Conservation (phyloP, 1,140 invertebrate species). For the Contarinia nasturtii region DNA sequence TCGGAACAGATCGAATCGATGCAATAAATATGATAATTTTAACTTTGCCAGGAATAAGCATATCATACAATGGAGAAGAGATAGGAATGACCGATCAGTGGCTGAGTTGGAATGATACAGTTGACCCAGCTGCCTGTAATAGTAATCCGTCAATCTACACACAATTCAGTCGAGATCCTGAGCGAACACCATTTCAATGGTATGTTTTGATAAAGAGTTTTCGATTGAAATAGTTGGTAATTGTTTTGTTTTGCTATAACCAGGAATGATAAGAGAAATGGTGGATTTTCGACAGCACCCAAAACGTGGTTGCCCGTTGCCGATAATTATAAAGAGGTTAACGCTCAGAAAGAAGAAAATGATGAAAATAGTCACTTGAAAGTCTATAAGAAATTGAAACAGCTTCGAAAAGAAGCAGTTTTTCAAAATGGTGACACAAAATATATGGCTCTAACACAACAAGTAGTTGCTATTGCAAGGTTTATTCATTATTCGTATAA, state of each 20-base stretch:
- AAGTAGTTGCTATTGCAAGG: no score
- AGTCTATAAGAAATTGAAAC: slow-evolving; percentile 9
- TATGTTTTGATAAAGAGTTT: slow-evolving; percentile 30
- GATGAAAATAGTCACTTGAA: slow-evolving; percentile 26
- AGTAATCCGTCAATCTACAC: slow-evolving; percentile 13
- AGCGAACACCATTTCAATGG: slow-evolving; percentile 42
- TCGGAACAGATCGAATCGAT: slow-evolving; percentile 41
- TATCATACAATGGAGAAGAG: slow-evolving; percentile 32
- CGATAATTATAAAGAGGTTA: slow-evolving; percentile 30
- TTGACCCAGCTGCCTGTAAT: slow-evolving; percentile 23
- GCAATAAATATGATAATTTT: slow-evolving; percentile 37
- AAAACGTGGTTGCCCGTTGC: slow-evolving; percentile 44
- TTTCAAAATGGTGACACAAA: no score
- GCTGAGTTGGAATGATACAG: slow-evolving; percentile 19
- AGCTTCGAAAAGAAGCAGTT: background rate
- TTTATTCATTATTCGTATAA: no score
- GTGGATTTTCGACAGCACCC: slow-evolving; percentile 23
- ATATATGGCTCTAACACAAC: no score
- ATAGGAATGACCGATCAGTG: slow-evolving; percentile 9
- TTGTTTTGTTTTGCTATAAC: no score
- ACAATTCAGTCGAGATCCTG: slow-evolving; percentile 27
- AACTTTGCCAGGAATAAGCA: slow-evolving; percentile 40
- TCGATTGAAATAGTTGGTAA: no score
- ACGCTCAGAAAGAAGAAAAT: slow-evolving; percentile 24
- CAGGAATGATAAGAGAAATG: no score